Evolutionary conservation across 2,113 vertebrate species (phyloP).

Genomic region (Plecotus auritus): DNA sequence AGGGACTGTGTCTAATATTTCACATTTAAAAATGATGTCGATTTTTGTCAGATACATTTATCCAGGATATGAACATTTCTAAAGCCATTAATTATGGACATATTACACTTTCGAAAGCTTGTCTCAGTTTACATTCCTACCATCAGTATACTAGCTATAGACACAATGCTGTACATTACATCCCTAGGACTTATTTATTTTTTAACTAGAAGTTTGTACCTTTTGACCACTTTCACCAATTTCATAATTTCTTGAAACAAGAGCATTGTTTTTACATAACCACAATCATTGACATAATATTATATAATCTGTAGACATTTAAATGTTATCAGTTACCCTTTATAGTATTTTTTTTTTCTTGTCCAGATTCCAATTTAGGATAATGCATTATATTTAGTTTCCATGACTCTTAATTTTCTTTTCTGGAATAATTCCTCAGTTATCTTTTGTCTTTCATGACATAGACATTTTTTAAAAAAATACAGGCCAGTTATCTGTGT

Average conservation of each 20-base stretch:
- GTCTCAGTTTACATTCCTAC: neutral
- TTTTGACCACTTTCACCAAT: neutral
- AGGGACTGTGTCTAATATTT: neutral
- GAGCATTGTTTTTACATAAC: neutral
- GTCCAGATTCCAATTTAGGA: neutral
- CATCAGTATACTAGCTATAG: neutral
- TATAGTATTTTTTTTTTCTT: slow-evolving; percentile 6
- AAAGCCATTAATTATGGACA: neutral
- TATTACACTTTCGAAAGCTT: slow-evolving; percentile 31
- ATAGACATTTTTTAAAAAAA: slow-evolving; percentile 43
- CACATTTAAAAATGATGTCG: neutral
- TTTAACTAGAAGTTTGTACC: neutral
- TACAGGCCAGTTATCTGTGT: neutral
- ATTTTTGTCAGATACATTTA: slow-evolving; percentile 13
- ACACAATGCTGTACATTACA: neutral
- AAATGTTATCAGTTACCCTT: slow-evolving; percentile 11
- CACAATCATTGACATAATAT: neutral
- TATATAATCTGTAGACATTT: slow-evolving; percentile 1
- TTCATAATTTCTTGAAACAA: slow-evolving; percentile 2
- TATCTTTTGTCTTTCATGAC: neutral
- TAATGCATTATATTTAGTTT: slow-evolving; percentile 31
- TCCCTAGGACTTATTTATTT: neutral
- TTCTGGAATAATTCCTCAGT: neutral
- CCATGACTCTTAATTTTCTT: neutral
- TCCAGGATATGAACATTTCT: neutral